Evolutionary conservation across 2,113 vertebrate species (phyloP), one percentile per base, ranked within the genome.

Genomic region (Bufo gargarizans): DNA sequence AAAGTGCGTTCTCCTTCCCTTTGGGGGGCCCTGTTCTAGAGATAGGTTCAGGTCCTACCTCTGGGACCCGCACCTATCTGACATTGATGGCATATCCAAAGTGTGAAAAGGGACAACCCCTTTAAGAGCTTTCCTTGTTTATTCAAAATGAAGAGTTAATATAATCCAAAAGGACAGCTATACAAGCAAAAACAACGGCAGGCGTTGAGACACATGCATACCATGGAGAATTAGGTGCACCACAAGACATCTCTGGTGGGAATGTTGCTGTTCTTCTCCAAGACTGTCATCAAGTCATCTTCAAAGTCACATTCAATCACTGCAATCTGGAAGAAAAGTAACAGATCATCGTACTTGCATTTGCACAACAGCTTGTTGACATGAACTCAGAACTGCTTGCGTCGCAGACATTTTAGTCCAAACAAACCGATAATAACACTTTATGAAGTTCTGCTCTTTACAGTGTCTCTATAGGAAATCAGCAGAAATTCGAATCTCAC

Each of bases 291-390:
- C 77, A 58, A 59, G 55, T 80, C 77, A 22, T 59, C 22, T 43
- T 56, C n/a, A 58, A 58, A 80, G 77, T 80, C 55, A 83, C 45
- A 69, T 61, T 4, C 43, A 56, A 13, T 11, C 3, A 0, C 56
- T 19, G 33, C 33, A 11, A 81, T 19, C 79, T 81, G 56, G 79
- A 47, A 61, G 72, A 76, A 11, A 50, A 49, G 16, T 19, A 76
- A 19, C 78, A 61, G 56, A 33, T 69, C 61, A 83, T 20, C 11
- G 59, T 47, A 9, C 10, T 67, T 67, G 61, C 81, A 67, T 53
- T 83, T 83, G 81, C 61, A 53, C 61, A 83, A 83, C 61, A 22
- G 45, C 19, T 50, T 67, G 81, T 22, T 69, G 58, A 82, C 43
- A 49, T n/a, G 58, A 83, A 83, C 19, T 47, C 17, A 33, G 45